Evolutionary conservation across 2,888 invertebrate genomes (phyloP).

Genomic region (Liposcelis brunnea): DNA sequence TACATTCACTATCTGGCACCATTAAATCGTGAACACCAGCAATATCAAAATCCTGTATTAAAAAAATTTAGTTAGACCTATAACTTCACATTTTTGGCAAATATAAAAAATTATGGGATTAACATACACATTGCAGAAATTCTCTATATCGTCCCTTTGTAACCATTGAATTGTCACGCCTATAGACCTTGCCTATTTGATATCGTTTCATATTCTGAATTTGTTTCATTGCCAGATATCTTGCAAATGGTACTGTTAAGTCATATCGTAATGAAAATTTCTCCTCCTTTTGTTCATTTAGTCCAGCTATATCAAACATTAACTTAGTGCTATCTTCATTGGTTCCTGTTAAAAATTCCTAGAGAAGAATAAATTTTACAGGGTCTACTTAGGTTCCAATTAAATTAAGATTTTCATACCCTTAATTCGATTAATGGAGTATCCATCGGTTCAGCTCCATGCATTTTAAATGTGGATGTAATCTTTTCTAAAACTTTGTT

Average conservation of each 20-base stretch:
- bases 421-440: conserved; percentile 96
- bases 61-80: background rate
- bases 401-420: conserved; percentile 31
- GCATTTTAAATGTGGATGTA: conserved; percentile 76
- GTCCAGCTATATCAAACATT: conserved; percentile 95
- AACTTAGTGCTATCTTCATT: conserved; percentile 99
- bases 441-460: conserved; percentile 96
- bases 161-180: conserved; percentile 95
- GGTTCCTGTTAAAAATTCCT: conserved; percentile 95
- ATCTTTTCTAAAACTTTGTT: conserved; percentile 75
- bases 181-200: conserved; percentile 96
- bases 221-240: conserved; percentile 97
- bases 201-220: conserved; percentile 86
- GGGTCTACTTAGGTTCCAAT: no score
- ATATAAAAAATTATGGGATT: background rate
- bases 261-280: conserved; percentile 91
- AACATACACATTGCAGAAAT: conserved; percentile 96
- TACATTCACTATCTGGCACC: conserved; percentile 95
- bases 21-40: conserved; percentile 91
- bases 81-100: no score
- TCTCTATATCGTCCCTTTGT: conserved; percentile 90
- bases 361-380: conserved; percentile 17
- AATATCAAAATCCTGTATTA: conserved; percentile 91
- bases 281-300: conserved; percentile 99
- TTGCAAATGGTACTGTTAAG: conserved; percentile 92